phyloP scores from a whole-genome alignment of 2,797 vertebrate species.

The Gymnopithys bicolor region DNA sequence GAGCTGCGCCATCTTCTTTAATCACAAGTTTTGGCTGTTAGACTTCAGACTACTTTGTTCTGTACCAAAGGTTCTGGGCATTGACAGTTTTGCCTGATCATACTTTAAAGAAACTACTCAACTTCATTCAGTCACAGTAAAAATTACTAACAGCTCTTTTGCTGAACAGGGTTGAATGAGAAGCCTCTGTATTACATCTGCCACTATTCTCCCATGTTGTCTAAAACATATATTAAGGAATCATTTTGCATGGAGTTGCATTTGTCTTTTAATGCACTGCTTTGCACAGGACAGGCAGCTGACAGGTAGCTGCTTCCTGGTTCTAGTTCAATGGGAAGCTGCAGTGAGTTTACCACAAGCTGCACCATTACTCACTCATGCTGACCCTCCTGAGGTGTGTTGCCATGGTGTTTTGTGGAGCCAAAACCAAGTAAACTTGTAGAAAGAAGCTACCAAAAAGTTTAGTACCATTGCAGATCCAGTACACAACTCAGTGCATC shows the following conservation, averaged over 20 bases:
- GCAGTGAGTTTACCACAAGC: neutral
- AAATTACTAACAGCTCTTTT: neutral
- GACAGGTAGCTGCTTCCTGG: neutral
- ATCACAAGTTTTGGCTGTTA: neutral
- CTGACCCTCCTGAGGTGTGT: rapidly evolving
- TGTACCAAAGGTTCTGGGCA: neutral
- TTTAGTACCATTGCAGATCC: neutral
- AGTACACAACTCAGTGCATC: rapidly evolving
- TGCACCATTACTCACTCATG: rapidly evolving
- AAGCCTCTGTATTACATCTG: neutral
- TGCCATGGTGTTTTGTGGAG: neutral
- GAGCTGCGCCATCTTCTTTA: neutral
- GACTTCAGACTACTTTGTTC: neutral
- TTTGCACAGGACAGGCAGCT: neutral
- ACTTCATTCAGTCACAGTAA: neutral
- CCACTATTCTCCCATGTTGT: neutral
- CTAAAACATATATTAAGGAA: neutral
- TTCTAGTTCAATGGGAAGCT: neutral
- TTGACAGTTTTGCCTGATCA: neutral
- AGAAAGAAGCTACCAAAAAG: neutral
- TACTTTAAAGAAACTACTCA: neutral
- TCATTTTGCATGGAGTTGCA: rapidly evolving
- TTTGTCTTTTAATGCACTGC: rapidly evolving
- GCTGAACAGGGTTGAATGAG: neutral
- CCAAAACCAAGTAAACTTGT: neutral